These are phyloP conservation scores for Vimba vimba DNA, from an alignment of 2,113 vertebrate species.

Conservation along the genomic window DNA sequence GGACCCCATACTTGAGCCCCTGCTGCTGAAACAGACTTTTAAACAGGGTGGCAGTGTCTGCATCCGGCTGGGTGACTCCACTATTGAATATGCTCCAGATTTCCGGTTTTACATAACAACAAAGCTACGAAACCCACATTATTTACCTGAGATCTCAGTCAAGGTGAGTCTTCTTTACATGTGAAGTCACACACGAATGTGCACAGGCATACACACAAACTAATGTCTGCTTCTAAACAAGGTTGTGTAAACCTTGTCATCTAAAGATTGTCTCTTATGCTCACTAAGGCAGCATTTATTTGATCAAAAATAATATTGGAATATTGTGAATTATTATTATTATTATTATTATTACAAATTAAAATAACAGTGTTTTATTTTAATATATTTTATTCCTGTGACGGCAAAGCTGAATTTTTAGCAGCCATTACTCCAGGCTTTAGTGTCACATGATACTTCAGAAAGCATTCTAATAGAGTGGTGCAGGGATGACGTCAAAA, in stretches of 20 bases:
- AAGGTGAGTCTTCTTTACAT: slow-evolving; percentile 72
- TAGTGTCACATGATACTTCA: background rate
- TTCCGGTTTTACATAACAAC: slow-evolving; percentile 91
- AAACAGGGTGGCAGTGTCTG: slow-evolving; percentile 84
- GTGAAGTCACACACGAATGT: background rate
- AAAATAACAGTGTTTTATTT: background rate
- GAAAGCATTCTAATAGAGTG: background rate
- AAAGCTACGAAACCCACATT: slow-evolving; percentile 88
- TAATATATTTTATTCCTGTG: background rate
- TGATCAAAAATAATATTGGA: background rate
- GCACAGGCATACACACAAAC: slow-evolving; percentile 3
- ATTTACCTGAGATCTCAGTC: slow-evolving; percentile 86
- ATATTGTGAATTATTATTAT: background rate
- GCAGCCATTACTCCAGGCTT: background rate
- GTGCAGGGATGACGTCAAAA: too few species aligned
- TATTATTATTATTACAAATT: background rate
- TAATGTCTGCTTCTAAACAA: background rate
- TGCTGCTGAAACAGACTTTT: slow-evolving; percentile 88
- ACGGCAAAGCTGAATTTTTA: background rate
- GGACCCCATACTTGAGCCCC: slow-evolving; percentile 87
- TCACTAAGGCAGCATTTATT: background rate
- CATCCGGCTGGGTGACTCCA: slow-evolving; percentile 86
- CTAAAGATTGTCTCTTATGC: background rate
- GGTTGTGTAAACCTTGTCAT: background rate
- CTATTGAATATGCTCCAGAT: slow-evolving; percentile 83